Percentiles rank a stretch among this genome's conserved stretches.
phyloP scores from a whole-genome alignment of 2,797 vertebrate genomes.

The Gymnothorax javanicus region DNA sequence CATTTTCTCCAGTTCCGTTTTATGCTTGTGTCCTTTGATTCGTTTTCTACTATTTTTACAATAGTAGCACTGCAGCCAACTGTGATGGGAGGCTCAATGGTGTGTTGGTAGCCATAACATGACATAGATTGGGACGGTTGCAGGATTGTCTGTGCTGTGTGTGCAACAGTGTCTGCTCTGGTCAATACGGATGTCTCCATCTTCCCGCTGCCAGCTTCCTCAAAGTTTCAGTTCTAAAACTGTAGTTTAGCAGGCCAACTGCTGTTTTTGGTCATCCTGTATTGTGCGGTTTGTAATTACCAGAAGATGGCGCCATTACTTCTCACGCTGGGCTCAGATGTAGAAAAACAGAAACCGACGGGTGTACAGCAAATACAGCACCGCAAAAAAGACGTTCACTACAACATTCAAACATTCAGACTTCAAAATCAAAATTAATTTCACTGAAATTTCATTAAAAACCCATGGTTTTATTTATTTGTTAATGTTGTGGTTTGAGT shows the following conservation, averaged over 20 bases:
- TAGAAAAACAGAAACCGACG: neutral
- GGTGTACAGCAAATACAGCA: neutral
- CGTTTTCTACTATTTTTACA: neutral
- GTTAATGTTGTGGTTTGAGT: no score
- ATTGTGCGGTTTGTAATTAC: neutral
- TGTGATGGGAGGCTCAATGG: neutral
- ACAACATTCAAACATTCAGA: no score
- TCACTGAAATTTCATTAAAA: no score
- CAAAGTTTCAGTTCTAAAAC: neutral
- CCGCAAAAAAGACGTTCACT: neutral
- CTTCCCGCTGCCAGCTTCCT: neutral
- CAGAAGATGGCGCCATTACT: slow-evolving; percentile 1
- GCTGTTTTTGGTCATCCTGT: neutral
- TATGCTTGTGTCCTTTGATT: neutral
- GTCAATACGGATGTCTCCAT: neutral
- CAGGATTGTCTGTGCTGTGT: neutral
- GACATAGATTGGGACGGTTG: neutral
- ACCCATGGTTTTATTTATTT: no score
- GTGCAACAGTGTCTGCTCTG: neutral
- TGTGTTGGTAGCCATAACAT: neutral
- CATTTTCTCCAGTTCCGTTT: neutral
- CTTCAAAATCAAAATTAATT: no score
- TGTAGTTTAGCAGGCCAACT: neutral
- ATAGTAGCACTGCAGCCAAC: neutral
- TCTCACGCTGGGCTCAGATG: neutral